These are phyloP conservation scores for Limnodromus scolopaceus DNA, from an alignment of 2,797 vertebrate species.

Conservation along the genomic window DNA sequence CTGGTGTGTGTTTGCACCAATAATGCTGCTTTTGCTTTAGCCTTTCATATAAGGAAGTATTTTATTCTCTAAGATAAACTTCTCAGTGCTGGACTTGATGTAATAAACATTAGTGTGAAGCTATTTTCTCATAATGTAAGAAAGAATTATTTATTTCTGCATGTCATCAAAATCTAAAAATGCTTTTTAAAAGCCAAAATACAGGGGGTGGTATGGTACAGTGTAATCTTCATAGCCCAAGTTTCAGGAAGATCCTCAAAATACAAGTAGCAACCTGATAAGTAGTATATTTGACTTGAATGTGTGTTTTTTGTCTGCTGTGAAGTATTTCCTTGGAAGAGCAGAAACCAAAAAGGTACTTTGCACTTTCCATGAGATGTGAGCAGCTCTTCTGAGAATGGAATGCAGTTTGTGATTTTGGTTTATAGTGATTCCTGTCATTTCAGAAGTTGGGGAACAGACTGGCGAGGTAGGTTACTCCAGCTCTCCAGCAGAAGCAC, in stretches of 20 bases:
- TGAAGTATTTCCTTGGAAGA: not conserved
- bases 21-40: not conserved
- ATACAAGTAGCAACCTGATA: not conserved
- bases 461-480: conserved; percentile 91
- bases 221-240: not conserved
- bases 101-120: not conserved
- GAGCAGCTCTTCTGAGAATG: not conserved
- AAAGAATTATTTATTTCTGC: not conserved
- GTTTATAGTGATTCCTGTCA: conserved; percentile 67
- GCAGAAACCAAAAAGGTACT: not conserved
- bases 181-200: not conserved
- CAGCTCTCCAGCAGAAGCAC: conserved; percentile 93
- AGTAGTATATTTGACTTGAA: not conserved
- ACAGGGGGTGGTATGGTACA: not conserved
- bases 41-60: not conserved
- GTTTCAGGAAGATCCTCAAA: not conserved
- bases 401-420: not conserved
- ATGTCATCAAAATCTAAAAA: not conserved
- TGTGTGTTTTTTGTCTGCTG: not conserved
- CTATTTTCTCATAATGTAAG: not conserved
- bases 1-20: not conserved
- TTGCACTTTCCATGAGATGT: not conserved
- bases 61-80: not conserved
- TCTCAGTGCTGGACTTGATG: not conserved
- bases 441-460: conserved; percentile 88